A percentile compares a stretch with the other conserved stretches of the same genome.
phyloP scores from a whole-genome alignment of 1,140 invertebrate species.

The Zaprionus taronus region DNA sequence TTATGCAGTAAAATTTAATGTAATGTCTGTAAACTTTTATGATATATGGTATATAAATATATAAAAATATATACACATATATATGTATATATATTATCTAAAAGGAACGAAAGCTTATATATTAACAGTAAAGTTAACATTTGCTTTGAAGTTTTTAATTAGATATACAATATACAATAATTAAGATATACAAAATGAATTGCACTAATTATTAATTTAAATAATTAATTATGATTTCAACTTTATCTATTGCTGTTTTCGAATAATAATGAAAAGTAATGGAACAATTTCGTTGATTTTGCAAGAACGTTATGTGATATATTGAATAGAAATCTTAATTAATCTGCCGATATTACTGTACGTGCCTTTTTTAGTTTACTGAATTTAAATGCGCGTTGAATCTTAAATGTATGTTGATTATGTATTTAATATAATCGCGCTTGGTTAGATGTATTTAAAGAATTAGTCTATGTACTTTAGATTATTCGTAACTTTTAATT shows the following conservation, averaged over 20 bases:
- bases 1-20: not conserved
- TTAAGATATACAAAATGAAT: not conserved
- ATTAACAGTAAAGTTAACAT: not conserved
- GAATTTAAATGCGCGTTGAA: not conserved
- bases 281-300: not conserved
- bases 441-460: not conserved
- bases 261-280: not conserved
- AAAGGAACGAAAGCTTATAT: constrained; percentile 3
- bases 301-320: not conserved
- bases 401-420: not conserved
- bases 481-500: not conserved
- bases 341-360: not conserved
- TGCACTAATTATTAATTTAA: not conserved
- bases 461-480: not conserved
- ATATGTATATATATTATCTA: too few relatives aligned
- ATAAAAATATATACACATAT: too few relatives aligned
- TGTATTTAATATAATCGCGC: not conserved
- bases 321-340: not conserved
- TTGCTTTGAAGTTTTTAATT: not conserved
- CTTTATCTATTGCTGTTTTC: not conserved
- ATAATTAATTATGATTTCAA: not conserved
- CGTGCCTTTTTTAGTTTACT: not conserved
- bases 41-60: too few relatives aligned
- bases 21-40: too few relatives aligned
- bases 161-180: not conserved